These are phyloP conservation scores for Leptopterna dolabrata DNA, from an alignment of 2,888 invertebrate genomes.

Conservation along the genomic window DNA sequence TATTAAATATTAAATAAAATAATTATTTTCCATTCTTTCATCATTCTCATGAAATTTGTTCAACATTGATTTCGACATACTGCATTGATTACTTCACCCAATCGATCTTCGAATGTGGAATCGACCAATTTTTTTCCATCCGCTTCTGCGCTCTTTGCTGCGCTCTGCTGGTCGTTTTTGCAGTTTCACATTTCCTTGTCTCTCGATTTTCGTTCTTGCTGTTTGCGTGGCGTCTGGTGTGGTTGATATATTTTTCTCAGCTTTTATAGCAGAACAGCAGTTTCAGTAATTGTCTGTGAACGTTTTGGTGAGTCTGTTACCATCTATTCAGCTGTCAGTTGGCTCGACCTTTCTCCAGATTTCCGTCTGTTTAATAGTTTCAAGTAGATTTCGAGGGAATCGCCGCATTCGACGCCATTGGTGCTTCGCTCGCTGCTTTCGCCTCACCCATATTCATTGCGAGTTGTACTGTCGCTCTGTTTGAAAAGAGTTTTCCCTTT, in stretches of 20 bases:
- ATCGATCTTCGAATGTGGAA: too few species aligned
- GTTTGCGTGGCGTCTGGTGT: neutral
- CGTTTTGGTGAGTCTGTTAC: neutral
- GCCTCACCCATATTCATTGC: neutral
- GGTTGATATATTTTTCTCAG: neutral
- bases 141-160: too few species aligned
- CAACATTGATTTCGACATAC: too few species aligned
- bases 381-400: neutral
- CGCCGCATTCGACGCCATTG: slow-evolving; percentile 26
- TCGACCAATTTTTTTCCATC: too few species aligned
- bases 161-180: too few species aligned
- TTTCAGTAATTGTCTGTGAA: neutral
- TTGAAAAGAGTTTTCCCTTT: neutral
- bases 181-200: too few species aligned
- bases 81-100: too few species aligned
- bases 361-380: neutral
- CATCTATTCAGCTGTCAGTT: neutral
- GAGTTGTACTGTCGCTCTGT: neutral
- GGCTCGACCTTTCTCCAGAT: neutral
- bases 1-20: too few species aligned
- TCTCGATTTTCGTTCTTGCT: neutral
- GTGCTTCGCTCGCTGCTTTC: neutral
- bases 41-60: too few species aligned
- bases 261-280: neutral
- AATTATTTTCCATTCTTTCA: too few species aligned